phyloP scores from a whole-genome alignment of 2,113 vertebrate genomes.

The Tylochromis polylepis region DNA sequence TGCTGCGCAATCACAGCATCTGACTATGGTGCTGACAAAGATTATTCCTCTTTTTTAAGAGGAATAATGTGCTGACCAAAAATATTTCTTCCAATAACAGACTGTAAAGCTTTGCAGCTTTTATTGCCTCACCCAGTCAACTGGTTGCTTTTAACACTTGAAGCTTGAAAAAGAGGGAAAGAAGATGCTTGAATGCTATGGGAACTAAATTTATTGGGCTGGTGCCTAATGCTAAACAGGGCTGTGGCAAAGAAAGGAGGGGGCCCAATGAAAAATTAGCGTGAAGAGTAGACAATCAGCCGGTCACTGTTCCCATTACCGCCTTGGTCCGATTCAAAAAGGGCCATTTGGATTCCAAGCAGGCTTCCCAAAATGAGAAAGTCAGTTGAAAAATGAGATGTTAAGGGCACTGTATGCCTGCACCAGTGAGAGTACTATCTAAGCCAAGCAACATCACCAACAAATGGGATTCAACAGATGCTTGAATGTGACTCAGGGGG shows the following conservation, averaged over 20 bases:
- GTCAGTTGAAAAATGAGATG: not conserved
- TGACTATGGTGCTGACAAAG: conserved; percentile 48
- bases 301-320: conserved; percentile 17
- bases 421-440: not conserved
- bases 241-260: not conserved
- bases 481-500: conserved; percentile 13
- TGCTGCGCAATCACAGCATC: conserved; percentile 44
- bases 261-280: not conserved
- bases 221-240: not conserved
- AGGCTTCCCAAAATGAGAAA: not conserved
- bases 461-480: conserved; percentile 3
- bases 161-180: not conserved
- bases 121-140: not conserved
- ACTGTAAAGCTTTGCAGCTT: not conserved
- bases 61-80: not conserved
- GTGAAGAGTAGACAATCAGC: not conserved
- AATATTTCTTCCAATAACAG: not conserved
- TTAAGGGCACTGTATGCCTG: not conserved
- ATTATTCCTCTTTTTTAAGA: conserved; percentile 1
- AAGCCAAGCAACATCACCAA: not conserved
- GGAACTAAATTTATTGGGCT: conserved; percentile 1
- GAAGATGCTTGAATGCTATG: not conserved
- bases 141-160: not conserved
- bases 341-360: not conserved
- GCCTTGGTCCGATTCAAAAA: conserved; percentile 14